Conservation (phyloP, 2,113 vertebrate genomes). For the Microcebus jonahi region DNA sequence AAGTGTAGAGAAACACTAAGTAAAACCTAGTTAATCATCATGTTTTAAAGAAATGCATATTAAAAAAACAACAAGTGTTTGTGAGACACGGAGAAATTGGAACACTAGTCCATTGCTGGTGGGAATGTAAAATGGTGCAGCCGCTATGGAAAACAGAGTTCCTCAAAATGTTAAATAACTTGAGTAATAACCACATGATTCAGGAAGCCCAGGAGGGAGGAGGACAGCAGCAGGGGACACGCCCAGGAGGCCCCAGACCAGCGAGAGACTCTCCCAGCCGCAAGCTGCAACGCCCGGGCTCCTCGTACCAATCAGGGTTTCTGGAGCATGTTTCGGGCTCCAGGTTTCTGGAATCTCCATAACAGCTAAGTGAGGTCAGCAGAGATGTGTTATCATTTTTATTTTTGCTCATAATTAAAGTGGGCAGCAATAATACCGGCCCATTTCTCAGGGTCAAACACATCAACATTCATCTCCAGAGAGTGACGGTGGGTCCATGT, state of each 20-base stretch:
- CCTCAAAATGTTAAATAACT: not conserved
- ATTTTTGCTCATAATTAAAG: not conserved
- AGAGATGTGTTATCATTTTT: not conserved
- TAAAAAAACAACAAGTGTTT: not conserved
- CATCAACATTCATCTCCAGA: not conserved
- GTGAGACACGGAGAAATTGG: not conserved
- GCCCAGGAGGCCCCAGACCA: rapidly evolving
- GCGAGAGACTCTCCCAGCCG: not conserved
- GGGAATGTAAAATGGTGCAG: not conserved
- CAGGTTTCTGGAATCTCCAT: not conserved
- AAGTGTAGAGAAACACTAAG: not conserved
- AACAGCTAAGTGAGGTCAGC: not conserved
- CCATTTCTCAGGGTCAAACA: not conserved
- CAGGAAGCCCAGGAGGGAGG: not conserved
- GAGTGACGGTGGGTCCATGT: not conserved
- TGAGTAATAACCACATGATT: not conserved
- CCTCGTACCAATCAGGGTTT: rapidly evolving
- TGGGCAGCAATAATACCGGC: not conserved
- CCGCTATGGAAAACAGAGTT: not conserved
- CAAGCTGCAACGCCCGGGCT: not conserved
- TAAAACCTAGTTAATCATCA: not conserved
- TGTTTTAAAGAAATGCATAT: not conserved
- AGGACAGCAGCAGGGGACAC: not conserved
- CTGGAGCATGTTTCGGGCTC: not conserved
- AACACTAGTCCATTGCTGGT: not conserved